Base-by-base conservation (phyloP, 1,140 invertebrate genomes). In the Oreohelix idahoensis region DNA sequence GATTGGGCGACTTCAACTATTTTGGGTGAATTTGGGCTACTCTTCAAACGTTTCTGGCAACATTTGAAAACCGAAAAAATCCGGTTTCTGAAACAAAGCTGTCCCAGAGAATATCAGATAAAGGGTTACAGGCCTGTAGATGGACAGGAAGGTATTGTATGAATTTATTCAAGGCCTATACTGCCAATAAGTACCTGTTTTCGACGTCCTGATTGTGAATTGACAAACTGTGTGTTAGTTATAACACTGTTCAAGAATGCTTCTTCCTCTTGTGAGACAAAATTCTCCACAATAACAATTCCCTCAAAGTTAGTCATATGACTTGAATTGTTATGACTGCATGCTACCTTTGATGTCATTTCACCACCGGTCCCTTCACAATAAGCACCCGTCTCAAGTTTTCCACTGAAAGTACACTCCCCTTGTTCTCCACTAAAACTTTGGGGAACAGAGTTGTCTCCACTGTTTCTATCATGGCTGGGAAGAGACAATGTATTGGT, bases 141-240 rank as follows among this genome's bases (percentile, higher is more conserved):
- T n/a, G n/a, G n/a, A n/a, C n/a, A n/a, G n/a, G n/a, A n/a, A n/a
- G n/a, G n/a, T n/a, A n/a, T n/a, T n/a, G n/a, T n/a, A n/a, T n/a
- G n/a, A n/a, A n/a, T n/a, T n/a, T n/a, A n/a, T n/a, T n/a, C n/a
- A n/a, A n/a, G n/a, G n/a, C n/a, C n/a, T n/a, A n/a, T n/a, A n/a
- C n/a, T n/a, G n/a, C 36, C 29, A 26, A 32, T 53, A 79, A 49
- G 45, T 91, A 95, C 95, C 93, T 98, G 97, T 93, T 99, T 99
- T 84, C 96, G 95, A 78, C 98, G 94, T 5, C 98, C 98, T 92
- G 98, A 99, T 93, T 99, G 98, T 1, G 98, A 99, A 51, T 94
- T 93, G 84, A 96, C 95, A 98, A 98, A 99, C 8, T 96, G 95
- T 74, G 97, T 93, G 78, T 93, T 90, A 92, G 99, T 97, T 74